Base-by-base conservation (phyloP, 2,888 invertebrate species). In the Limnephilus lunatus region DNA sequence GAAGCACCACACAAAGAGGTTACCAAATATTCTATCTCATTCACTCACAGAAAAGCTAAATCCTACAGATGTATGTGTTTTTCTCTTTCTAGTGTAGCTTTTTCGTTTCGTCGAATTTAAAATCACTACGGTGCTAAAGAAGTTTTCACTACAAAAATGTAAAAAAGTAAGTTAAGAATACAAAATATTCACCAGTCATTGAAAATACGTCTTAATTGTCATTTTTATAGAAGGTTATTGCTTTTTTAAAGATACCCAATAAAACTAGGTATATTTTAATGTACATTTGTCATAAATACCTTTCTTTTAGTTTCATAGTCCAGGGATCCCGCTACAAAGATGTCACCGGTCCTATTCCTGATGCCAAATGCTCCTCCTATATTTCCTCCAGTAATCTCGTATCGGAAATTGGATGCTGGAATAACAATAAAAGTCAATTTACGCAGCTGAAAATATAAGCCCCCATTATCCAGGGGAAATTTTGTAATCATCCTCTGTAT, bases 291-390 rank as follows among this genome's bases (percentile, higher is more conserved):
- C 19, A 83, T 11, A 94, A 90, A 95, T 94, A 96, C 96, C 94
- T 96, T 95, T 94, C 95, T 96, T 90, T 95, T 94, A 25, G 95
- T 95, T 94, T 96, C 96, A 94, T 96, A 96, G 94, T 97, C 97
- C 82, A 97, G 94, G 85, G 95, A 95, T 80, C 96, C 96, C 3
- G 96, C 96, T 25, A 97, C 96, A 94, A 95, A 96, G 92, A 97
- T 96, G 91, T 96, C 96, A n/a, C 97, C 97, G n/a, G 96, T 96
- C 94, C 96, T 95, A 94, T 96, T 96, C 94, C 96, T 95, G 86
- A 96, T 96, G 81, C 96, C 96, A 94, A 96, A 96, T 0, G 96
- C 96, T 93, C 96, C 96, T 32, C 96, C 96, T 91, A 95, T 94
- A 94, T 96, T 97, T 90, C 96, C 96, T 93, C 95, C 95, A 68